Percentiles rank a stretch among this genome's conserved stretches.
These are phyloP conservation scores for Lepus townsendii DNA, from an alignment of 2,797 vertebrate genomes.

Conservation along the genomic window DNA sequence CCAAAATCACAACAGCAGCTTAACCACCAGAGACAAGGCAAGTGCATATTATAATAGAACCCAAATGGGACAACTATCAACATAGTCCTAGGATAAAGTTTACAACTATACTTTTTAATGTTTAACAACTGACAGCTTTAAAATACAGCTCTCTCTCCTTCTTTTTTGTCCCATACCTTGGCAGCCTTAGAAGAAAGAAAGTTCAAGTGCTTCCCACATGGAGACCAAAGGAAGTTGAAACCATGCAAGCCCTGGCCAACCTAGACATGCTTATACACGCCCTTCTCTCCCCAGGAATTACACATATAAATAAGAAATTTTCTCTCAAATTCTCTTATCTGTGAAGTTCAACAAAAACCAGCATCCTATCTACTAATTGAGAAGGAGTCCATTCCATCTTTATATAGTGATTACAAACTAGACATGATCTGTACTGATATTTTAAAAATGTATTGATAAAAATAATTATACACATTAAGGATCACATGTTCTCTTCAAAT, in stretches of 20 bases:
- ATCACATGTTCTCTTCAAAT: too few species aligned
- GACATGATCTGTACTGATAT: not conserved
- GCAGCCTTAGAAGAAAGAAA: not conserved
- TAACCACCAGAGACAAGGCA: not conserved
- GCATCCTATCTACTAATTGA: not conserved
- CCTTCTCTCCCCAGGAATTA: not conserved
- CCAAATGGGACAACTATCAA: not conserved
- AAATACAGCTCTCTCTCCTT: not conserved
- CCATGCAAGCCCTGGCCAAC: not conserved
- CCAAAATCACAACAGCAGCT: not conserved
- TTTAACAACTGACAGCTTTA: not conserved
- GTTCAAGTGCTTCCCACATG: not conserved
- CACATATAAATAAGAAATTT: not conserved
- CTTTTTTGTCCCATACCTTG: not conserved
- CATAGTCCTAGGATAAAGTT: not conserved
- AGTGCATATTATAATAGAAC: not conserved
- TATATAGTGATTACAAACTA: not conserved
- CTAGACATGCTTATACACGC: not conserved
- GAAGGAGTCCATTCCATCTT: not conserved
- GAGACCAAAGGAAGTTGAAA: not conserved
- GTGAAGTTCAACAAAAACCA: not conserved
- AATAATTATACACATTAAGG: too few species aligned
- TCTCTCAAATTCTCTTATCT: not conserved
- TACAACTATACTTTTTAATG: not conserved
- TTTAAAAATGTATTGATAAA: not conserved